Evolutionary conservation across 2,888 invertebrate genomes (phyloP).

Genomic region (Phortica magna): DNA sequence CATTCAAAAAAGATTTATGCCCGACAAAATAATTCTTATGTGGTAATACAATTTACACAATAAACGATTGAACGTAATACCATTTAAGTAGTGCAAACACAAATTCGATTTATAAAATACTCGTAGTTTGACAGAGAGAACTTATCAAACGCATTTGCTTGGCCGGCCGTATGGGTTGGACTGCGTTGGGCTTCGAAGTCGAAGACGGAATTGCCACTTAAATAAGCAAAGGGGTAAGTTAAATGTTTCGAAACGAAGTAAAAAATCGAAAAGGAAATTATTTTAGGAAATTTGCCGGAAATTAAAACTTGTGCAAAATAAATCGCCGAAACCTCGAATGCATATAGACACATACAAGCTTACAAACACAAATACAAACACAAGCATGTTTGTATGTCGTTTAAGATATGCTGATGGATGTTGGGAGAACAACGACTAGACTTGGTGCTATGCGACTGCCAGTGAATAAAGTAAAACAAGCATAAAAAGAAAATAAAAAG

Average conservation of each 20-base stretch:
- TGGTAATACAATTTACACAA: too few species aligned
- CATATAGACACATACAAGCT: constrained; percentile 34
- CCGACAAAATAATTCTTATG: too few species aligned
- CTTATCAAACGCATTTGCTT: background rate
- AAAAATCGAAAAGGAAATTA: constrained; percentile 65
- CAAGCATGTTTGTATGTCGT: background rate
- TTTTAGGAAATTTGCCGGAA: constrained; percentile 75
- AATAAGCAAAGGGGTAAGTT: too few species aligned
- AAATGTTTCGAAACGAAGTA: constrained; percentile 37
- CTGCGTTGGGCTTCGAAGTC: background rate
- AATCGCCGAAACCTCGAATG: constrained; percentile 66
- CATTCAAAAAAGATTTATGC: too few species aligned
- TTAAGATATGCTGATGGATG: too few species aligned
- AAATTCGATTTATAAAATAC: too few species aligned
- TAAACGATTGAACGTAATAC: too few species aligned
- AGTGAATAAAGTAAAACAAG: too few species aligned
- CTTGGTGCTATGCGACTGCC: too few species aligned
- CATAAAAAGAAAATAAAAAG: background rate
- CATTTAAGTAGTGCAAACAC: too few species aligned
- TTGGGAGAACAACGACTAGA: too few species aligned
- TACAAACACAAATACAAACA: constrained; percentile 23
- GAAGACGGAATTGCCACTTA: background rate
- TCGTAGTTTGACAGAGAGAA: too few species aligned
- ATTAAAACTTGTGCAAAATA: constrained; percentile 75
- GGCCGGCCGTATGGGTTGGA: background rate